Evolutionary conservation across 2,888 invertebrate species (phyloP), one percentile per base, ranked within the genome.

Genomic region (Caenorhabditis sp.): DNA sequence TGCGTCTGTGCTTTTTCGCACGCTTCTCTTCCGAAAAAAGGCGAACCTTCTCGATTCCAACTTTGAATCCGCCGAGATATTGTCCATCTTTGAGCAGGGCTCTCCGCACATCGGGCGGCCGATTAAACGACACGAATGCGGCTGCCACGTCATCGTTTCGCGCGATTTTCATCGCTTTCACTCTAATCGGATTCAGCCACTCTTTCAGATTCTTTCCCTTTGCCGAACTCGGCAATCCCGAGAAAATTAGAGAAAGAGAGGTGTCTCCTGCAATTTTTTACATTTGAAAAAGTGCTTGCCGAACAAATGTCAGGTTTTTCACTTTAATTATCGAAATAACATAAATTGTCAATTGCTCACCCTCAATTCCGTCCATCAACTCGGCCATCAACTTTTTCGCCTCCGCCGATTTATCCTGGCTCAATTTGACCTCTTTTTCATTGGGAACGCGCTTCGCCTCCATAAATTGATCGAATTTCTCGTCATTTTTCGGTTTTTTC

Each of bases 381-480:
- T 84, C 80, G 1, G 61, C 30, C 59, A 82, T 22, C 22, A 83
- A 35, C 39, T 81, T 70, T 11, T 63, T 56, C n/a, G 66, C 62
- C 35, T 77, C 80, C 15, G n/a, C 55, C 1, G 62, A 45, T 24
- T 77, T 58, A 22, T 87, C 89, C 86, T 87, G 89, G 86, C 79
- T 89, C 89, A 66, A 22, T 37, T 61, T 61, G n/a, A 75, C 74
- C 55, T 53, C 63, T 53, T 78, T 63, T 26, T 71, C 74, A 37
- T 74, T 71, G 7, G 50, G 52, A 74, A 92, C 92, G 50, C 93
- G 92, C 89, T 95, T 95, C n/a, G 93, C 93, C 90, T 94, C 93
- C 89, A 96, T 91, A 89, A 95, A 97, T 89, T 96, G 95, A 78
- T 92, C 91, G 91, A 97, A 96, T 53, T 94, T 91, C 26, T 96